phyloP scores from a whole-genome alignment of 2,888 invertebrate species.

The Platycheirus rosarum region DNA sequence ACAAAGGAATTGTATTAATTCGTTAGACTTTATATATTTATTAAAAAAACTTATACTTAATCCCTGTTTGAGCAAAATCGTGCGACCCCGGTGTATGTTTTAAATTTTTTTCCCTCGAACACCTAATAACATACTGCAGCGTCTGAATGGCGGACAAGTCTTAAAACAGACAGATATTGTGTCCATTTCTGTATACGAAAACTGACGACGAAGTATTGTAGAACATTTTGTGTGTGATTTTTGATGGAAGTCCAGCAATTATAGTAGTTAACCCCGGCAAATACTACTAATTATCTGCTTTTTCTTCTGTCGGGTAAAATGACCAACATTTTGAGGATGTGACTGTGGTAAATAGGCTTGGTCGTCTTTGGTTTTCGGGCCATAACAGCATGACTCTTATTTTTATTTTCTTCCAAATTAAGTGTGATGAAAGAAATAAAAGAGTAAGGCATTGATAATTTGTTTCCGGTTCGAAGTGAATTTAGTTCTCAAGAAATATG shows the following conservation, averaged over 20 bases:
- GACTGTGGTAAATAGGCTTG: conserved; percentile 59
- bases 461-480: conserved; percentile 48
- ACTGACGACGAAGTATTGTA: too few relatives aligned
- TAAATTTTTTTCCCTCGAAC: not conserved
- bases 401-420: not conserved
- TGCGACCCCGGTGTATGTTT: too few relatives aligned
- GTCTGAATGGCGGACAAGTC: conserved; percentile 30
- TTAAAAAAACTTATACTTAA: too few relatives aligned
- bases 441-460: conserved; percentile 47
- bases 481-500: too few relatives aligned
- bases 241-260: conserved; percentile 70
- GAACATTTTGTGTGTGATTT: conserved; percentile 55
- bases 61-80: too few relatives aligned
- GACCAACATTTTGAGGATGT: conserved; percentile 65
- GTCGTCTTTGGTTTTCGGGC: conserved; percentile 8
- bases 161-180: not conserved
- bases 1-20: too few relatives aligned
- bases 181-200: too few relatives aligned
- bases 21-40: too few relatives aligned
- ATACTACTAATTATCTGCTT: conserved; percentile 55
- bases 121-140: conserved; percentile 63
- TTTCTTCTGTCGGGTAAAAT: conserved; percentile 47
- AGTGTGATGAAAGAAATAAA: too few relatives aligned
- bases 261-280: conserved; percentile 57
- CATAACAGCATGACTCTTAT: not conserved